A percentile compares a stretch with the other conserved stretches of the same genome.
phyloP scores from a whole-genome alignment of 92 coral and sea anemone species.

The Paragorgia papillata region DNA sequence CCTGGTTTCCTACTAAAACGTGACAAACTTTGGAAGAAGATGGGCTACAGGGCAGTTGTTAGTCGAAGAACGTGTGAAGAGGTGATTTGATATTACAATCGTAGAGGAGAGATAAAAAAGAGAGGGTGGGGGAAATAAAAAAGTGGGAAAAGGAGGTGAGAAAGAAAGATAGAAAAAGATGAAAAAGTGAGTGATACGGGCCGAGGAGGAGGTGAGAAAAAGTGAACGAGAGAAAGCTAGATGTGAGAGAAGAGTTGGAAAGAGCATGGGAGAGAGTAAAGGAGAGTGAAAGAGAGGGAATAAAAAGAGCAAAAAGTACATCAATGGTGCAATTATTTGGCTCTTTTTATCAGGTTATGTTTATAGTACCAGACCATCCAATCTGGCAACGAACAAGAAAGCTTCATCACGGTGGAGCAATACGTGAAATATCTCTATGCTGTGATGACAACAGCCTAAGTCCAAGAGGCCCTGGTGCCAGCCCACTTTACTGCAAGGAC shows the following conservation, averaged over 20 bases:
- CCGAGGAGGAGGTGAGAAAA: neutral
- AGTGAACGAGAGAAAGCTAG: neutral
- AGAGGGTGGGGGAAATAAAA: too few species aligned
- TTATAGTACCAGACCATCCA: conserved; percentile 93
- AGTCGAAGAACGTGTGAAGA: conserved; percentile 96
- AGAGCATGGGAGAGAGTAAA: neutral
- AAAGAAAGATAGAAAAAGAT: neutral
- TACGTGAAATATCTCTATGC: conserved; percentile 72
- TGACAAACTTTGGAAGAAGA: conserved; percentile 86
- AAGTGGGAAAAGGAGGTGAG: neutral
- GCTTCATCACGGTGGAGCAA: conserved; percentile 96
- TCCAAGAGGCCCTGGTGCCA: conserved; percentile 95
- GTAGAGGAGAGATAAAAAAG: too few species aligned
- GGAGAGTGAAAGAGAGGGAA: neutral
- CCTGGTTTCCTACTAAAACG: conserved; percentile 79
- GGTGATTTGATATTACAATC: conserved; percentile 47
- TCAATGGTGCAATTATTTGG: too few species aligned
- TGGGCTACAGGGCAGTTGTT: conserved; percentile 92
- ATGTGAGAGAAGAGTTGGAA: neutral
- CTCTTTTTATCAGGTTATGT: too few species aligned
- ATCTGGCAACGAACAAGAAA: conserved; percentile 86
- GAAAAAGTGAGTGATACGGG: too few species aligned
- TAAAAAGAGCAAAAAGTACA: too few species aligned
- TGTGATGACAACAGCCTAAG: conserved; percentile 63
- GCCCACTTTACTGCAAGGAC: conserved; percentile 79